Evolutionary conservation across 2,888 invertebrate genomes (phyloP), one percentile per base, ranked within the genome.

Genomic region (Sinopyrophorus schimmeli): DNA sequence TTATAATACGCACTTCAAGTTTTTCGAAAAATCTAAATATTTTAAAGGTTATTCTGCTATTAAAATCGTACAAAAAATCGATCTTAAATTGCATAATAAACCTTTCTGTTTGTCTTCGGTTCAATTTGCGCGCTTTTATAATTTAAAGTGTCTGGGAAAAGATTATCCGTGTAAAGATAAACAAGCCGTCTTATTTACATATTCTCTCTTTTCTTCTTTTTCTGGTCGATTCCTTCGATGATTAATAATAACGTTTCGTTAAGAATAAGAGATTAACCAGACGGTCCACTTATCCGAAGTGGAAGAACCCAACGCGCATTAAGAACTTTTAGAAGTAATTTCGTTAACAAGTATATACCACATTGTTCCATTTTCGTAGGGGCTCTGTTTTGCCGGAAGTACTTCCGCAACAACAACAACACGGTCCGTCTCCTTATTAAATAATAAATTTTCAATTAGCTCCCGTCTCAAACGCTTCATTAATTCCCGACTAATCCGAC

Each of bases 391-490:
- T 41, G 43, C 43, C 31, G 34, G 46, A 50, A 44, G 44, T 28
- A 35, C 32, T 44, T 50, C 44, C 34, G 44, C 18, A 43, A 35
- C 43, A 50, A 53, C 41, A 43, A 34, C 53, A 53, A 47, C 47
- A 47, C 38, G 50, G 42, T 51, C 32, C 44, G 37, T 34, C 51
- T 52, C 32, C 51, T 51, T 47, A 54, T 47, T 54, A 52, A 54
- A 54, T 52, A 54, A 54, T 54, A 54, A 54, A 54, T 54, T 51
- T 54, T 52, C 54, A 54, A 54, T 54, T 54, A 54, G 50, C 54
- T 54, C 47, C 27, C 42, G 38, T 34, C 47, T 47, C 38, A 44
- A 40, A 52, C 35, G 51, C 47, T 54, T 54, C 54, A 52, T 54
- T 54, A 54, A 52, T 52, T 54, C 23, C 35, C 31, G 34, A 21